Evolutionary conservation across 2,113 vertebrate genomes (phyloP), one percentile per base, ranked within the genome.

Genomic region (Sapajus apella): DNA sequence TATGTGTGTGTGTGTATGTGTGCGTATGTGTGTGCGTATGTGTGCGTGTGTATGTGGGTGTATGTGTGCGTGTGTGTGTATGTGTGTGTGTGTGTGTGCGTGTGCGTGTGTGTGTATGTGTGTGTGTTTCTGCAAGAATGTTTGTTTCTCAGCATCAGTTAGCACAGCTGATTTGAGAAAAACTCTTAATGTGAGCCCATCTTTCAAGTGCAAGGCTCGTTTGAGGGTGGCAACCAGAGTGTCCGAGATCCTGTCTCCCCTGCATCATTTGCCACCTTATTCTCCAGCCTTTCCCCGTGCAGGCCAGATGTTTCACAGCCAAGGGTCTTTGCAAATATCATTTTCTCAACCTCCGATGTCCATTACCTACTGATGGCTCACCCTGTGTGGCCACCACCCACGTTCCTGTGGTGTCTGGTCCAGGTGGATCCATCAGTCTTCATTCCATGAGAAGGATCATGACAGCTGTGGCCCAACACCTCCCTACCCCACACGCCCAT

Each of bases 21-120:
- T 40, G 37, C 3, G 37, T 40, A 40, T 40, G 37, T 40, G 3
- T 40, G 37, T 40, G 37, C 3, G 37, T 40, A 40, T 40, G 37
- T 40, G 37, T 40, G 37, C 3, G 37, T 40, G 37, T 3, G 1
- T 1, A 3, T 5, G 17, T n/a, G 8, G 21, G 43, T 23, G 16
- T n/a, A n/a, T 43, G 43, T 43, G 6, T 43, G 5, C 5, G 43
- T 0, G 1, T 1, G 5, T 5, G 17, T 30, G 6, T 27, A 32
- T 23, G 16, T 4, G 43, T 43, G 43, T 43, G 43, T 43, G 5
- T 43, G 43, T 43, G 43, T 0, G 1, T 1, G 5, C 3, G 17
- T n/a, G 6, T 21, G n/a, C 18, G 16, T 43, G 43, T 4, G 43
- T 43, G 43, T 43, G 6, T 43, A 6, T 43, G 43, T 1, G 20